phyloP scores from a whole-genome alignment of 2,888 invertebrate genomes.

The Acleris sparsana region DNA sequence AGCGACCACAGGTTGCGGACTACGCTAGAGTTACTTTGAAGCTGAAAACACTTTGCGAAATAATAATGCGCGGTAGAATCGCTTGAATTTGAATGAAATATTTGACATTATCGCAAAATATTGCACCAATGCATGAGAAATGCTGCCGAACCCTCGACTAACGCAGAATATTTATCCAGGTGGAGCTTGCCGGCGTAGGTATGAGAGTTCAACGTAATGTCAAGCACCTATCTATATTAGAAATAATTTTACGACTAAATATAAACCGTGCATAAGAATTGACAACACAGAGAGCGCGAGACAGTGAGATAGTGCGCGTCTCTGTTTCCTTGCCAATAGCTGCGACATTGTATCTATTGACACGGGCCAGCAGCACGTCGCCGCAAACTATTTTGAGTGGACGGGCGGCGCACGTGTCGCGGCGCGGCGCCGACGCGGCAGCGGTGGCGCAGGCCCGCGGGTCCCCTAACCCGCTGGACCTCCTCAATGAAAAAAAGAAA shows the following conservation, averaged over 20 bases:
- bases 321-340: conserved; percentile 81
- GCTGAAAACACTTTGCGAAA: no score
- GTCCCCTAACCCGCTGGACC: conserved; percentile 38
- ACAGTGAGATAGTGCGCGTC: conserved; percentile 82
- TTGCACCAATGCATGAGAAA: conserved; percentile 5
- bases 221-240: conserved; percentile 83
- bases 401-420: conserved; percentile 60
- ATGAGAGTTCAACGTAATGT: conserved; percentile 84
- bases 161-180: conserved; percentile 75
- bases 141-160: conserved; percentile 30
- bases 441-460: conserved; percentile 40
- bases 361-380: conserved; percentile 69
- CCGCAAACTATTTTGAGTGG: conserved; percentile 71
- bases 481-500: conserved; percentile 60
- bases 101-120: not conserved
- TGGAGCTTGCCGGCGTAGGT: conserved; percentile 75
- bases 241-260: conserved; percentile 82
- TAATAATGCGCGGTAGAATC: not conserved
- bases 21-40: no score
- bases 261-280: conserved; percentile 82
- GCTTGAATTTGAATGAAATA: not conserved
- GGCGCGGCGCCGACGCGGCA: conserved; percentile 2
- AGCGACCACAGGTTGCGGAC: no score
- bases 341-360: conserved; percentile 82
- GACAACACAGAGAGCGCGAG: conserved; percentile 82